Conservation (phyloP, 2,113 vertebrate species). For the Spea multiplicata region DNA sequence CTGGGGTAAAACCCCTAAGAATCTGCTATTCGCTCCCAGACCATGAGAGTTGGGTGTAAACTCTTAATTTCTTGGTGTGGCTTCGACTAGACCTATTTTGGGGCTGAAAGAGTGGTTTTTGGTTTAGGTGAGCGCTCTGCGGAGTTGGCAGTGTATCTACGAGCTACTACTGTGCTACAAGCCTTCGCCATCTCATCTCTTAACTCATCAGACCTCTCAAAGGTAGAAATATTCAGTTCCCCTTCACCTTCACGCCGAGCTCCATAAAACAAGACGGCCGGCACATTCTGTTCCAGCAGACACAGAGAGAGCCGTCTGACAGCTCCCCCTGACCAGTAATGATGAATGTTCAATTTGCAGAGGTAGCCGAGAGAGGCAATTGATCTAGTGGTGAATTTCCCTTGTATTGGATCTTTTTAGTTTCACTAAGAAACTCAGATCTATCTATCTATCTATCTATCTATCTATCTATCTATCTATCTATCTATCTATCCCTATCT, state of each 20-base stretch:
- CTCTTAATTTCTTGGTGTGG: too few relatives aligned
- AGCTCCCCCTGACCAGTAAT: slow-evolving; percentile 22
- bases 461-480: background rate
- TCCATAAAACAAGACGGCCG: slow-evolving; percentile 26
- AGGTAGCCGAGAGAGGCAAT: slow-evolving; percentile 26
- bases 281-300: background rate
- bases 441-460: background rate
- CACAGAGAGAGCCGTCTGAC: background rate
- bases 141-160: too few relatives aligned
- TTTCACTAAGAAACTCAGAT: background rate
- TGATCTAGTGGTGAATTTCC: slow-evolving; percentile 12
- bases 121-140: too few relatives aligned
- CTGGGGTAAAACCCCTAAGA: too few relatives aligned
- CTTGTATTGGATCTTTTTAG: background rate
- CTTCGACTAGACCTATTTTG: too few relatives aligned
- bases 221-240: slow-evolving; percentile 25
- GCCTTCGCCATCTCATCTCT: background rate
- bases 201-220: slow-evolving; percentile 31
- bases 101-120: too few relatives aligned
- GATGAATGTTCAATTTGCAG: slow-evolving; percentile 25
- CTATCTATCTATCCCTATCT: background rate
- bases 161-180: background rate
- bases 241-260: slow-evolving; percentile 34
- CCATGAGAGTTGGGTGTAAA: too few relatives aligned
- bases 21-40: too few relatives aligned